Conservation (phyloP, 2,113 vertebrate species). For the Elanus axillaris region DNA sequence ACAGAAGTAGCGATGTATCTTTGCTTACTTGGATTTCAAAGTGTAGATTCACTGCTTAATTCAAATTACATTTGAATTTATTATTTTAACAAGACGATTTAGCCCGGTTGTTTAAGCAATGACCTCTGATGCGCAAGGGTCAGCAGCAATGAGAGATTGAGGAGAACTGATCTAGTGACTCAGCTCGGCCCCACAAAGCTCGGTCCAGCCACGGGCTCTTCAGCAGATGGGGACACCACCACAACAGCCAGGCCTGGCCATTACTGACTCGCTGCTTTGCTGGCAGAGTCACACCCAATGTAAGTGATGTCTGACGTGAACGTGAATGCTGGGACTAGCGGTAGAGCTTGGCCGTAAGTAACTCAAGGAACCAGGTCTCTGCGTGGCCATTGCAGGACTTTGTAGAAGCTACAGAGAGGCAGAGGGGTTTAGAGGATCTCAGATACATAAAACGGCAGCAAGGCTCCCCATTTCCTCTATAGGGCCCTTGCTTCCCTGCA, state of each 20-base stretch:
- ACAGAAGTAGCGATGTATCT: not conserved
- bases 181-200: not conserved
- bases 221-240: not conserved
- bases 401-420: not conserved
- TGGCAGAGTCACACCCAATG: accelerated
- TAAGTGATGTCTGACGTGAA: not conserved
- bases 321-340: not conserved
- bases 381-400: not conserved
- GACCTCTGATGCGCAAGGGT: not conserved
- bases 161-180: not conserved
- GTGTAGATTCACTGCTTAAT: not conserved
- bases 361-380: not conserved
- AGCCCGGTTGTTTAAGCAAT: not conserved
- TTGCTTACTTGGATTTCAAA: not conserved
- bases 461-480: not conserved
- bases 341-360: not conserved
- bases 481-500: not conserved
- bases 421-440: not conserved
- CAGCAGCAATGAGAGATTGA: not conserved
- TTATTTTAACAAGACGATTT: not conserved
- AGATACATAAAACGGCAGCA: not conserved
- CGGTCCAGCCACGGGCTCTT: not conserved
- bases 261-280: not conserved
- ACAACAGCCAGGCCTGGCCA: not conserved
- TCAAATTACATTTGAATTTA: not conserved